A percentile compares a stretch with the other conserved stretches of the same genome.
Evolutionary conservation across 2,113 vertebrate species (phyloP).

Genomic region (Paracanthobrama guichenoti): DNA sequence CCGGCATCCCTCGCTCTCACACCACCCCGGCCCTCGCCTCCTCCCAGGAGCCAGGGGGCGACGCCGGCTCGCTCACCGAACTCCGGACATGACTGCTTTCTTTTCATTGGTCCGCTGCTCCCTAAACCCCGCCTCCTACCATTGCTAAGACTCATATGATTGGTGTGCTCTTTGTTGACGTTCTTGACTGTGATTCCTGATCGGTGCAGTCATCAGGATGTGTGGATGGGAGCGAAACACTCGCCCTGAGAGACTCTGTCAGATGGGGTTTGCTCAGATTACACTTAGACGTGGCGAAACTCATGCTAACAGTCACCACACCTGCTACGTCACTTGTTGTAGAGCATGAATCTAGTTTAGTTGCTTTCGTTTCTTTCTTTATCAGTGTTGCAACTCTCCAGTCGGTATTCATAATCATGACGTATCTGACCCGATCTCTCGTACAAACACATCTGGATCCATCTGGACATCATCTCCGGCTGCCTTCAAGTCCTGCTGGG

Average conservation of each 20-base stretch:
- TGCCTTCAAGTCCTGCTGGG: neutral
- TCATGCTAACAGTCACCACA: neutral
- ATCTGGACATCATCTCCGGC: conserved; percentile 14
- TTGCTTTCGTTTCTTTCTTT: neutral
- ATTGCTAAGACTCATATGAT: conserved; percentile 16
- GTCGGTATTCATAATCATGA: conserved; percentile 10
- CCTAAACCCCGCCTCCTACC: conserved; percentile 7
- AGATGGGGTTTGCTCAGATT: too few species aligned
- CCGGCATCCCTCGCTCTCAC: conserved; percentile 51
- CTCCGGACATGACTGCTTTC: conserved; percentile 38
- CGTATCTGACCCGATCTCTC: neutral
- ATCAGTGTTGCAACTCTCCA: conserved; percentile 45
- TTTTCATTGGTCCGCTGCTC: neutral
- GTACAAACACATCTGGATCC: neutral
- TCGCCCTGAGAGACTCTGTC: too few species aligned
- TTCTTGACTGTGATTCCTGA: neutral
- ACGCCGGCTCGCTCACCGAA: conserved; percentile 49
- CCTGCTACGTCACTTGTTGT: neutral
- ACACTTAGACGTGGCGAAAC: neutral
- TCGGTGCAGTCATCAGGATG: neutral
- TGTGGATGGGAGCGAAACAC: neutral
- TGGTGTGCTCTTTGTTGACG: conserved; percentile 23
- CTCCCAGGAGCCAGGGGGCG: conserved; percentile 53
- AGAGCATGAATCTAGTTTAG: conserved; percentile 39
- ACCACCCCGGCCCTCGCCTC: conserved; percentile 53